Base-by-base conservation (phyloP, 1,140 invertebrate genomes). In the Panonychus citri region DNA sequence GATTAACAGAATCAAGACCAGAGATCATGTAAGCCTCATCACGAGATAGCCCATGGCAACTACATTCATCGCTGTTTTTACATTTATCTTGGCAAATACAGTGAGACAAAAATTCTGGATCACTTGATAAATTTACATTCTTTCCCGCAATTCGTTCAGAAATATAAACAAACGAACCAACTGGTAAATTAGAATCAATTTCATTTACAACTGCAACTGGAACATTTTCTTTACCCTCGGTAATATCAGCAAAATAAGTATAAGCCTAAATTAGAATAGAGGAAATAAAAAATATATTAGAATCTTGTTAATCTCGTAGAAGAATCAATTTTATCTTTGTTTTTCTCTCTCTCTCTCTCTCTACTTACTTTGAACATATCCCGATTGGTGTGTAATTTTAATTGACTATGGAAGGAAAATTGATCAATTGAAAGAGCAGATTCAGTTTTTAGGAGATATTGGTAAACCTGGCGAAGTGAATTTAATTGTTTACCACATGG, bases 401-500 rank as follows among this genome's bases (percentile, higher is more conserved):
- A 27, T 21, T 30, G 55, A 7, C 19, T 21, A 10, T 28, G 13
- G 4, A 56, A 56, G 5, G 40, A 54, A 50, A 56, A 56, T 34
- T 46, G 28, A n/a, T 56, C 30, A 21, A 48, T 50, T 7, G 24
- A 28, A 12, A 56, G 24, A 5, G 3, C 17, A 52, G 28, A 30
- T 34, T 27, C 28, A 7, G 42, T 17, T 27, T 4, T 19, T 2
- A 24, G 17, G 17, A 56, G 42, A 39, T 28, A 56, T 4, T 30
- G 25, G 5, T 50, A 21, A 7, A 56, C 19, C 27, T 56, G 13
- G 12, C n/a, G 13, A 3, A 30, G 10, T 5, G 17, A n/a, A 17
- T 15, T 21, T 12, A 56, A 30, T 25, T 19, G n/a, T 30, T 50
- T 49, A 34, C 54, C 54, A 39, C 54, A 56, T 25, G 54, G 54